Base-by-base conservation (phyloP, 2,113 vertebrate species). In the Nestor notabilis region DNA sequence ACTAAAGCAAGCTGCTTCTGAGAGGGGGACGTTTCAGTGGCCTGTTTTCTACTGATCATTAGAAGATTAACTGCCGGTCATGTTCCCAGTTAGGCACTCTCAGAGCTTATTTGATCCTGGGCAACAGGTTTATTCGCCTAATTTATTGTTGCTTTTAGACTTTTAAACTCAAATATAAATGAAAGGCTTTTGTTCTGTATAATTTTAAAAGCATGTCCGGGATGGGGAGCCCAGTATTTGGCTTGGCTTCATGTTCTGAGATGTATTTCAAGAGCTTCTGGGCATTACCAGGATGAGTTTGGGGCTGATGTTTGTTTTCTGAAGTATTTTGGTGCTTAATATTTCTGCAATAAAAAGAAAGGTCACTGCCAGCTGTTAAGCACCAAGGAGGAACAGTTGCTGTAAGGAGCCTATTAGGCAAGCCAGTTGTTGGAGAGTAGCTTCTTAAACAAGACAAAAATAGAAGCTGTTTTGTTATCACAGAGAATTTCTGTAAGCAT, bases 71-170 rank as follows among this genome's bases (percentile, higher is more conserved):
- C 87, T 89, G 89, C 93, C 1, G 33, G 75, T 94, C 93, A 91
- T 91, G 78, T 91, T 96, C 83, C 37, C 70, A 70, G 91, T 94
- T 93, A 95, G 92, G 56, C 37, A 76, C 63, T 95, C 87, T 83
- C 58, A 61, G 93, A 87, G 66, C 53, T 85, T 91, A 87, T 95
- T 96, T 96, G 93, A 97, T 97, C 94, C 70, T 77, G 87, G 63
- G 53, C 89, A 91, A 50, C 75, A 94, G 92, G 83, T 97, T 97
- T 97, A 97, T 95, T 95, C 94, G 53, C 78, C 58, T 96, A 95
- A 97, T 97, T 96, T 97, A 97, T 94, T 94, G 94, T 95, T 95
- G 81, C 94, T 97, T 29, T 95, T 93, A 95, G 87, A 87, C 92
- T 96, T 95, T 96, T 94, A 94, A 95, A 76, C 53, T 85, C 61